A percentile compares a stretch with the other conserved stretches of the same genome.
Conservation (phyloP, 1,140 invertebrate species). For the Saccostrea cuccullata region DNA sequence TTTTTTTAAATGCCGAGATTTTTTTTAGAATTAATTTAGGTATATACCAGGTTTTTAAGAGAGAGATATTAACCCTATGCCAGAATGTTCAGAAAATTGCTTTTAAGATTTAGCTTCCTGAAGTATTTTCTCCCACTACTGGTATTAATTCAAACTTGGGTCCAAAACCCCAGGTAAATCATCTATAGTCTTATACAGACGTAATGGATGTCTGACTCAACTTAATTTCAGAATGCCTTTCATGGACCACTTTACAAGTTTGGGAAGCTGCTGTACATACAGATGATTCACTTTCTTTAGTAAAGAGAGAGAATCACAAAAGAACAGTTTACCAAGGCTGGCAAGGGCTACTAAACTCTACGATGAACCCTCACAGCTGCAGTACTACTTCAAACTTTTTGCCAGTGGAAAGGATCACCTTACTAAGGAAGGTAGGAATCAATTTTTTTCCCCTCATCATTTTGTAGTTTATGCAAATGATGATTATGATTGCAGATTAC, state of each 20-base stretch:
- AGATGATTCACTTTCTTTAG: slow-evolving; percentile 63
- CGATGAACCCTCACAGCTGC: slow-evolving; percentile 67
- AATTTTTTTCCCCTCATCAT: not conserved
- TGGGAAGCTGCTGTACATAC: slow-evolving; percentile 71
- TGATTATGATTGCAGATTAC: not conserved
- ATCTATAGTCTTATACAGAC: too few relatives aligned
- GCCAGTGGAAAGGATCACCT: slow-evolving; percentile 68
- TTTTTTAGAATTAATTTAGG: too few relatives aligned
- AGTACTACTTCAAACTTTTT: slow-evolving; percentile 76
- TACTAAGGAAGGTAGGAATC: slow-evolving; percentile 68
- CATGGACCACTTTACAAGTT: slow-evolving; percentile 74
- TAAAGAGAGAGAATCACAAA: slow-evolving; percentile 69
- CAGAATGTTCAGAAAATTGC: too few relatives aligned
- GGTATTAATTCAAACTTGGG: too few relatives aligned
- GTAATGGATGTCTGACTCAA: too few relatives aligned
- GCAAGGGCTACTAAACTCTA: slow-evolving; percentile 71
- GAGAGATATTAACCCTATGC: too few relatives aligned
- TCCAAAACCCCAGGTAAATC: too few relatives aligned
- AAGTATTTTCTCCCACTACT: too few relatives aligned
- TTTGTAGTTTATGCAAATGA: not conserved
- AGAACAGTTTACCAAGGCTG: slow-evolving; percentile 74
- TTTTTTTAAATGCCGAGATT: too few relatives aligned
- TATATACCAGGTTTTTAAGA: too few relatives aligned
- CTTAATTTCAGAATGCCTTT: slow-evolving; percentile 70
- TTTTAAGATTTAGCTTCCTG: too few relatives aligned